Base-by-base conservation (phyloP, 2,797 vertebrate species). In the Falco columbarius region DNA sequence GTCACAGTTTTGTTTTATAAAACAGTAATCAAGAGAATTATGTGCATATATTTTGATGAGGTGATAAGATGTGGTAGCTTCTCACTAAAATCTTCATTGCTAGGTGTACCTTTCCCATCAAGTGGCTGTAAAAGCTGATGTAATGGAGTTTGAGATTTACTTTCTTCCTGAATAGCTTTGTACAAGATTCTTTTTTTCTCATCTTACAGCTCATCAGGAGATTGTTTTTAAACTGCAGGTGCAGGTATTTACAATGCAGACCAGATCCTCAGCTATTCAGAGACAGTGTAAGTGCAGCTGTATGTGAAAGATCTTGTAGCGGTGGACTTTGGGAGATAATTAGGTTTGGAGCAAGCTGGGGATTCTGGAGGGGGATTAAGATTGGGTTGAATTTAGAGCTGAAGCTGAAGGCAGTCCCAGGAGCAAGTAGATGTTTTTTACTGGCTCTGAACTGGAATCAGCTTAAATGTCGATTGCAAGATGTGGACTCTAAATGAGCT, bases 31-130 rank as follows among this genome's bases (percentile, higher is more conserved):
- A 81, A 54, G 34, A 89, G 71, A 91, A 67, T 67, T 56, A 22
- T n/a, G 36, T 80, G 23, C 27, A 40, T 92, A 4, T 87, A 54
- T 95, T 96, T 91, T 93, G 61, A 74, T 90, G 36, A 70, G 55
- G 32, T 51, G 79, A 26, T 85, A 67, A 88, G 49, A 44, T 10
- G 13, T 42, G 30, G 49, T 40, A 23, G 2, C 76, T 93, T 86
- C 73, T 51, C 26, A 14, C 63, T 95, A 46, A 76, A 89, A 80
- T 65, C 81, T 91, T 93, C 77, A 83, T 84, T 63, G 55, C 40
- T 49, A 59, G 54, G 27, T 47, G 30, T 61, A 68, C 36, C 22
- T 93, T 80, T 92, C 46, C 56, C 71, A 30, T 67, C 55, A 68
- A 83, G n/a, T 38, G 61, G n/a, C 67, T 87, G 61, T 67, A 80